Base-by-base conservation (phyloP, 1,140 invertebrate species). In the Lucilia cuprina region DNA sequence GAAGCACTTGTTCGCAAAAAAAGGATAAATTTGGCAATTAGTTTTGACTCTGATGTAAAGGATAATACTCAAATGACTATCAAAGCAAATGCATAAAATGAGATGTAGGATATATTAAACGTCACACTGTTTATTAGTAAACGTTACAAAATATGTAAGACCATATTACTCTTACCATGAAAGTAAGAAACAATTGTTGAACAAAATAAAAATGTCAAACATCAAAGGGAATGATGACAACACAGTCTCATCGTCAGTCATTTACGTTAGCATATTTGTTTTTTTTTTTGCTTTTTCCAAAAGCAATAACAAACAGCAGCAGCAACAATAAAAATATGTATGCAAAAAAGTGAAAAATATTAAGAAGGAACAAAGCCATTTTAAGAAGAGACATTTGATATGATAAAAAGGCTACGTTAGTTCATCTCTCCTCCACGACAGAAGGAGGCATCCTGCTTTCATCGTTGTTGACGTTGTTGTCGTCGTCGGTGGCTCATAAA, bases 151-250 rank as follows among this genome's bases (percentile, higher is more conserved):
- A 10, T 41, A 41, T 41, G 41, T 41, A 5, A 41, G n/a, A 14
- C 3, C n/a, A 60, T 21, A 30, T 30, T 30, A 70, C 65, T 21
- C 65, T 9, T 12, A 3, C 65, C n/a, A 21, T 25, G 65, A n/a
- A 70, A 70, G 19, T 70, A 70, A 25, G n/a, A 70, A 21, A 25
- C 65, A 70, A 70, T 70, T 70, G 65, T 60, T 70, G 65, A 21
- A 70, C 21, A 70, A 70, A 19, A 60, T 60, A 60, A 60, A 60
- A 60, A 60, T 60, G 13, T 60, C 55, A 60, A 70, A 70, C 65
- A 70, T 70, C 65, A 70, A 70, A 70, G 65, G 65, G 65, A 70
- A 70, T 19, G 65, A 70, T 70, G 65, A 70, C 65, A 70, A 25
- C 65, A 21, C 21, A 70, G 21, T 21, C n/a, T 70, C 65, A 25